Conservation (phyloP, 2,888 invertebrate genomes). For the Scrobipalpa atriplicella region DNA sequence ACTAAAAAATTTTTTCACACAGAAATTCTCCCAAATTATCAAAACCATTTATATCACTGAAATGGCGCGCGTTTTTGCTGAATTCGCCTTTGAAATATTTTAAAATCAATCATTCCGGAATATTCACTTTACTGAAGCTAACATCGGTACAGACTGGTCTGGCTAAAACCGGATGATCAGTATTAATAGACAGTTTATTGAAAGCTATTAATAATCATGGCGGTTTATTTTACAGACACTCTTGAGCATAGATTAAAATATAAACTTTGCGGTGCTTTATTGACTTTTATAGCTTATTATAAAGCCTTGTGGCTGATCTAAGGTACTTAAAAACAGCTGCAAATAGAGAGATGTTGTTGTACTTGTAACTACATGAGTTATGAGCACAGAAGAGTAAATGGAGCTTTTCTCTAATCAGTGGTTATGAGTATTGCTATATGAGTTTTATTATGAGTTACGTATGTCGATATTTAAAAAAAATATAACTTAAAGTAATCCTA, state of each 20-base stretch:
- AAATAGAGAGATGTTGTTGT: no score
- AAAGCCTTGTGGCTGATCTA: neutral
- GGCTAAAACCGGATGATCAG: neutral
- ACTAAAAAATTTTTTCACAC: neutral
- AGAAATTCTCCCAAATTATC: neutral
- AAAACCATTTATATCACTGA: neutral
- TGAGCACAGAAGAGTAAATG: no score
- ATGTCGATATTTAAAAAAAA: no score
- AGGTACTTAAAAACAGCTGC: neutral
- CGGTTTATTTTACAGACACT: neutral
- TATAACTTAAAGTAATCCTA: neutral
- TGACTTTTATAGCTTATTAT: neutral
- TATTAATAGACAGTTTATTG: conserved; percentile 18
- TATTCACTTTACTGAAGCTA: neutral
- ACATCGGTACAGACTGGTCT: neutral
- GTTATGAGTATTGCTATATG: neutral
- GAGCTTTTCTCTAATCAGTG: no score
- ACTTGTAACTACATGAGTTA: no score
- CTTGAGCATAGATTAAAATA: neutral
- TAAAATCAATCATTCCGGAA: neutral
- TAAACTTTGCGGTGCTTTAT: neutral
- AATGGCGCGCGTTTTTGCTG: no score
- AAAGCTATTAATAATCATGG: neutral
- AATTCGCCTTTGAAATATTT: neutral
- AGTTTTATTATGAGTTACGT: no score